Conservation (phyloP, 2,113 vertebrate species). For the Mellivora capensis region DNA sequence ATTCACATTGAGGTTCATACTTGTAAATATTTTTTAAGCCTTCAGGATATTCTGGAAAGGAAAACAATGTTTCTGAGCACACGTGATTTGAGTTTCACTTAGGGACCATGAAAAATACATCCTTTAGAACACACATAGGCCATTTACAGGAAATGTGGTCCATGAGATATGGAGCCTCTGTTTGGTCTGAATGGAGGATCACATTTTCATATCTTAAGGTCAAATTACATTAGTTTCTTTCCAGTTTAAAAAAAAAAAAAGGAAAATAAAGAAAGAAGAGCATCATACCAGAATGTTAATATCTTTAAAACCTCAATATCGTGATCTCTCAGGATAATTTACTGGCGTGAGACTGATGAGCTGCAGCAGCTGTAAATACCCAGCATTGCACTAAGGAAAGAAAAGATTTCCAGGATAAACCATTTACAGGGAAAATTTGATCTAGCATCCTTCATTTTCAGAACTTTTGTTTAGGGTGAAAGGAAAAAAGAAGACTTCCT, state of each 20-base stretch:
- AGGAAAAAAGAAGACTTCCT: not conserved
- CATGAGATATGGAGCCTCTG: slow-evolving; percentile 27
- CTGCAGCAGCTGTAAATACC: slow-evolving; percentile 62
- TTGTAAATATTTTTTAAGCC: slow-evolving; percentile 43
- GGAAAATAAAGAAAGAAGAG: not conserved
- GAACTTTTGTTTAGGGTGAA: slow-evolving; percentile 2
- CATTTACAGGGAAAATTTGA: slow-evolving; percentile 59
- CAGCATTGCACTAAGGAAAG: slow-evolving; percentile 53
- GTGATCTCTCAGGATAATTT: slow-evolving; percentile 76
- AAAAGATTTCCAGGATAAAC: slow-evolving; percentile 69
- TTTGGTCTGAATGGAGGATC: slow-evolving; percentile 71
- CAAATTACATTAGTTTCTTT: slow-evolving; percentile 78
- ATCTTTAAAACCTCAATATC: slow-evolving; percentile 72
- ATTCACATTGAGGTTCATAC: not conserved
- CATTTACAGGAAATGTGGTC: slow-evolving; percentile 68
- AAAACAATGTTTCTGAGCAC: slow-evolving; percentile 46
- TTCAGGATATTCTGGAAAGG: slow-evolving; percentile 58
- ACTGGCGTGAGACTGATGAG: slow-evolving; percentile 51
- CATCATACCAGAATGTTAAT: slow-evolving; percentile 77
- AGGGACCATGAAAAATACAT: slow-evolving; percentile 50
- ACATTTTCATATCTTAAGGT: slow-evolving; percentile 79
- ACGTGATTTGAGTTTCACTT: slow-evolving; percentile 69
- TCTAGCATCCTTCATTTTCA: slow-evolving; percentile 55
- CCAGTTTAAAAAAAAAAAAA: slow-evolving; percentile 67
- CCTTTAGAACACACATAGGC: slow-evolving; percentile 44